A percentile compares a stretch with the other conserved stretches of the same genome.
phyloP scores from a whole-genome alignment of 2,888 invertebrate genomes.

The Drosophila gaucha region DNA sequence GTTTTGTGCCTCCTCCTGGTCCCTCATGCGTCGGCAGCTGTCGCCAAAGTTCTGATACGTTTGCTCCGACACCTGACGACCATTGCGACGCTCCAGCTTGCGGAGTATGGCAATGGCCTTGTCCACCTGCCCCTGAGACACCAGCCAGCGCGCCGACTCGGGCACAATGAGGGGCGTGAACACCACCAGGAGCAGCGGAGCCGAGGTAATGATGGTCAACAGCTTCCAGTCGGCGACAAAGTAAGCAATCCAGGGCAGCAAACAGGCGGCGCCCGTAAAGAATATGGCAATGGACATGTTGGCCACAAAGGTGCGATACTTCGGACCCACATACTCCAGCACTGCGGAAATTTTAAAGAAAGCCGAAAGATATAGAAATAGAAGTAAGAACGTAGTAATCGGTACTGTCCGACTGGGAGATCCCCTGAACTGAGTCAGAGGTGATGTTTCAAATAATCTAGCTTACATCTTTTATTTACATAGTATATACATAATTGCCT shows the following conservation, averaged over 20 bases:
- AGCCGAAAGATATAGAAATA: no score
- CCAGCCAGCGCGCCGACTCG: conserved; percentile 95
- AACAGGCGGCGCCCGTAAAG: conserved; percentile 92
- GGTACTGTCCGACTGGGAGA: no score
- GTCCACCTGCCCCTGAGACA: conserved; percentile 93
- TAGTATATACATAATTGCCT: no score
- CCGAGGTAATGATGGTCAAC: conserved; percentile 91
- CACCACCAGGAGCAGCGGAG: conserved; percentile 89
- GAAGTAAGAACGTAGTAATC: no score
- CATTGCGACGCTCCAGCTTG: conserved; percentile 92
- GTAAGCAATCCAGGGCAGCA: conserved; percentile 94
- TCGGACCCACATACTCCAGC: conserved; percentile 94
- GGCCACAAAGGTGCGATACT: conserved; percentile 95
- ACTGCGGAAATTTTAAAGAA: conserved; percentile 86
- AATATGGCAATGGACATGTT: conserved; percentile 96
- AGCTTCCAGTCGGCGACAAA: conserved; percentile 92
- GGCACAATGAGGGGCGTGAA: conserved; percentile 92
- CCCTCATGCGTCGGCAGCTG: conserved; percentile 88
- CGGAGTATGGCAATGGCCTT: conserved; percentile 91
- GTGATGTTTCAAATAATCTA: no score
- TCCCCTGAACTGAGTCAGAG: no score
- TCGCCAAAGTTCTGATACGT: conserved; percentile 89
- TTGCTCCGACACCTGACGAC: conserved; percentile 89
- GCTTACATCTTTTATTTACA: no score
- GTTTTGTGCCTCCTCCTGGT: conserved; percentile 89